Evolutionary conservation across 1,140 invertebrate genomes (phyloP), one percentile per base, ranked within the genome.

Genomic region (Saxidomus purpurata): DNA sequence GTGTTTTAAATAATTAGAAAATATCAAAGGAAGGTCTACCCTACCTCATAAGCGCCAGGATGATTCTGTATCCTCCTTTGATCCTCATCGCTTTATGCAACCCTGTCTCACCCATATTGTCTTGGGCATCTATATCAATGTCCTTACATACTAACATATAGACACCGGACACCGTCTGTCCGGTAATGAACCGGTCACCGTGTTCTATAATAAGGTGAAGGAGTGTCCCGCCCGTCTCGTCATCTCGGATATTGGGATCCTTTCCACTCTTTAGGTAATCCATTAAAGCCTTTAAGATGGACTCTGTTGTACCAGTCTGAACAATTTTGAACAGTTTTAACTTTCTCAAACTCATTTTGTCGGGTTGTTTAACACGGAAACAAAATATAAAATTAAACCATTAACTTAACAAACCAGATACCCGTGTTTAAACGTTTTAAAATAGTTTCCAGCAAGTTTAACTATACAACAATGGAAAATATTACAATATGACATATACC

Each of bases 131-230:
- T 25, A 94, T 91, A 22, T 94, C 93, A 13, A 94, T 90, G 63
- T 93, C 92, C 74, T 92, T 92, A 85, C 93, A 94, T 0, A 94
- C 94, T 74, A 94, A 83, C 91, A 92, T 93, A 81, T 94, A 94
- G 34, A 94, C 90, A 6, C 93, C 90, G 28, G 92, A 90, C 49
- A 93, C 85, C 22, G 93, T 93, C 38, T 94, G 92, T 13, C 93
- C 93, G 40, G 91, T 91, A 28, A 89, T 84, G 55, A 94, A 94
- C 34, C 90, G 89, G 69, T 93, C 89, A 0, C 92, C 91, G 63
- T 93, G 87, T 36, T 92, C 82, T 11, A 94, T 90, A 19, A 94
- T 91, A 71, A 94, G 87, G 86, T 94, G 94, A 40, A 94, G 89
- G 1, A 94, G 71, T n/a, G 90, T 93, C 15, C 92, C 94, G 13